Evolutionary conservation across 1,140 invertebrate species (phyloP).

Genomic region (Solenopsis fugax): DNA sequence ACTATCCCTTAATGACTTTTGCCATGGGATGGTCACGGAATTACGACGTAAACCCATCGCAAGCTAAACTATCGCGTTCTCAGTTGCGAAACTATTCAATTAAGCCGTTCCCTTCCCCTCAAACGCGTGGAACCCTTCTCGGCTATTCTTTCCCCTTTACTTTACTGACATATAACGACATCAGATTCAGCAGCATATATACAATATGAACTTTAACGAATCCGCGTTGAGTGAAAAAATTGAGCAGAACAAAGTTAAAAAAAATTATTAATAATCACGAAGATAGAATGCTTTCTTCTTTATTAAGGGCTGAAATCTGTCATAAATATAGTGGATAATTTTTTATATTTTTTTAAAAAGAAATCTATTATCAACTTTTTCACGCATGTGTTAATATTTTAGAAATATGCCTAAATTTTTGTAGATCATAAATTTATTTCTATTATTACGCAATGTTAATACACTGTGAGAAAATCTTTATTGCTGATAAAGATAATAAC

Average conservation of each 20-base stretch:
- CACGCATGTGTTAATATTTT: background rate
- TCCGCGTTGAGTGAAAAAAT: constrained; percentile 24
- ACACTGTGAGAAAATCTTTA: background rate
- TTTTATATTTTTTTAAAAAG: background rate
- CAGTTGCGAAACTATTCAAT: constrained; percentile 67
- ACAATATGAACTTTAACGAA: constrained; percentile 21
- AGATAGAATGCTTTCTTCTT: background rate
- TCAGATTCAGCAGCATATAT: constrained; percentile 40
- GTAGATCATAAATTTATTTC: background rate
- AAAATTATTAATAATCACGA: constrained; percentile 3
- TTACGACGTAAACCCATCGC: constrained; percentile 31
- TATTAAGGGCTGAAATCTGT: background rate
- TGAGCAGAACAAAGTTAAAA: constrained; percentile 13
- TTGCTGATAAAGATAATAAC: background rate
- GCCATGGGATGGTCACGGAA: background rate
- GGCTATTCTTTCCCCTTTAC: constrained; percentile 18
- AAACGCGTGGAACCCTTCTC: constrained; percentile 37
- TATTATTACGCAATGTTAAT: background rate
- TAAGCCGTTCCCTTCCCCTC: constrained; percentile 59
- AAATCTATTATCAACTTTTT: background rate
- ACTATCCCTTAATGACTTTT: background rate
- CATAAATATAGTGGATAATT: background rate
- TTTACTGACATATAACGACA: constrained; percentile 23
- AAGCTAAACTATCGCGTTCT: constrained; percentile 49
- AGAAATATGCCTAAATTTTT: background rate